phyloP scores from a whole-genome alignment of 2,888 invertebrate genomes.

The Pachydiplax longipennis region DNA sequence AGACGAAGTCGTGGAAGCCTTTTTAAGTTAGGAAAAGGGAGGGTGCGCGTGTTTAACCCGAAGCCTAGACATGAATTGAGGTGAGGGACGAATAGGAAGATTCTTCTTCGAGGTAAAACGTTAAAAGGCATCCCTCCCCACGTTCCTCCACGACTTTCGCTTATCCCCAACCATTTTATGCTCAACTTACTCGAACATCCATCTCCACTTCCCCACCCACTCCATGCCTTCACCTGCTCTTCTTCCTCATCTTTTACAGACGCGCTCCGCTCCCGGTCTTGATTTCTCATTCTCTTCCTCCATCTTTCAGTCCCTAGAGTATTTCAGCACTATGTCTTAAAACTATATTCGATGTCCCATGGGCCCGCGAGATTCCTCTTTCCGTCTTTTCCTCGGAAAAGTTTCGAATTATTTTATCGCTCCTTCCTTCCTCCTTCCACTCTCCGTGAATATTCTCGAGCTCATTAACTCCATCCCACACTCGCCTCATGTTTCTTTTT shows the following conservation, averaged over 20 bases:
- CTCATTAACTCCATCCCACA: background rate
- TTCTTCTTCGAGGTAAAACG: background rate
- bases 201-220: background rate
- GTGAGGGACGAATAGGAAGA: background rate
- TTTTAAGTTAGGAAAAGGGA: background rate
- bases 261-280: background rate
- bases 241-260: background rate
- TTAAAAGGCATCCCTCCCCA: background rate
- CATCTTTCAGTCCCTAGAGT: background rate
- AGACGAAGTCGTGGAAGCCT: background rate
- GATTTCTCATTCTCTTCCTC: background rate
- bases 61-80: background rate
- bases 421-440: background rate
- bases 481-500: background rate
- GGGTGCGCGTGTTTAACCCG: background rate
- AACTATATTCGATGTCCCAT: background rate
- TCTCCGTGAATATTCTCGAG: background rate
- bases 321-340: background rate
- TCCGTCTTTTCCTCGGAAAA: background rate
- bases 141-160: background rate
- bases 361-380: background rate
- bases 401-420: background rate
- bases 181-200: background rate
- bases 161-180: background rate
- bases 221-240: background rate